Evolutionary conservation across 2,797 vertebrate genomes (phyloP).

Genomic region (Eptatretus atami): DNA sequence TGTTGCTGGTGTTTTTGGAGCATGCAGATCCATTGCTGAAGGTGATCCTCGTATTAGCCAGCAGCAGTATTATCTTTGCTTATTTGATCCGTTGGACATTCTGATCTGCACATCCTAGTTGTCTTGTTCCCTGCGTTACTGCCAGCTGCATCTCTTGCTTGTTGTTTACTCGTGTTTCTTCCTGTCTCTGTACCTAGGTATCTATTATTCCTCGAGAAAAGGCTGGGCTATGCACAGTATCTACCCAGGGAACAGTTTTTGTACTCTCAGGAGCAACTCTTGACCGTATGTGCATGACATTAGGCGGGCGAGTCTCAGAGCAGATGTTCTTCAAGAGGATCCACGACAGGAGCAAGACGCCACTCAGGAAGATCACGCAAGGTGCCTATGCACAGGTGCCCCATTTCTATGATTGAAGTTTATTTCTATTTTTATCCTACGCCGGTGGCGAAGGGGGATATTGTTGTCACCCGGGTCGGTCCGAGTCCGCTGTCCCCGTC

Average conservation of each 20-base stretch:
- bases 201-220: conserved; percentile 84
- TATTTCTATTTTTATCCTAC: no score
- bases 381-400: conserved; percentile 60
- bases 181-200: conserved; percentile 20
- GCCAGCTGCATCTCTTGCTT: no score
- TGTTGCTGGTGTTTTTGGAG: conserved; percentile 63
- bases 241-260: conserved; percentile 73
- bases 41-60: conserved; percentile 13
- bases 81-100: no score
- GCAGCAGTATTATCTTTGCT: no score
- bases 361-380: conserved; percentile 67
- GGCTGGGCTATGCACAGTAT: conserved; percentile 76
- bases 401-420: no score
- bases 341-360: conserved; percentile 84
- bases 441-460: no score
- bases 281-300: conserved; percentile 86
- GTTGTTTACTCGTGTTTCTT: not conserved
- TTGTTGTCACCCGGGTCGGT: no score
- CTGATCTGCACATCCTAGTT: no score
- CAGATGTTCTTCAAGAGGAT: conserved; percentile 70
- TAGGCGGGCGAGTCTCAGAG: conserved; percentile 59
- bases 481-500: no score
- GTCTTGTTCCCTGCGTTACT: no score
- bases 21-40: conserved; percentile 78
- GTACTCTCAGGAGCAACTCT: conserved; percentile 66